Conservation (phyloP, 1,140 invertebrate species). For the Thrips palmi region DNA sequence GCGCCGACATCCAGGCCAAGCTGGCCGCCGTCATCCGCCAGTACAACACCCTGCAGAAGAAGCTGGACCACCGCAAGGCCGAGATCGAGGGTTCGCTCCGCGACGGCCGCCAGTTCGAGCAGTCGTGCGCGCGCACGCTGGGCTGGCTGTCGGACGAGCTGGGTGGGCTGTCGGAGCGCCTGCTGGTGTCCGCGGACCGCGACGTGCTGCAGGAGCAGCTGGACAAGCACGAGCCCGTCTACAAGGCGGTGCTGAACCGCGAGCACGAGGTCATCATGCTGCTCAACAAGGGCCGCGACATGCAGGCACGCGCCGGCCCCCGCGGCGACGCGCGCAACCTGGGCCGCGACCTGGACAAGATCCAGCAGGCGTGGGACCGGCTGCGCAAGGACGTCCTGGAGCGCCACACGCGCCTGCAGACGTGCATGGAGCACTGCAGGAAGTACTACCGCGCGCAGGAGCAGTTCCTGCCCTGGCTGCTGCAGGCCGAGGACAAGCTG, state of each 20-base stretch:
- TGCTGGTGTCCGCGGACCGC: slow-evolving; percentile 69
- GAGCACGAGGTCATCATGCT: slow-evolving; percentile 91
- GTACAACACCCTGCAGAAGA: slow-evolving; percentile 70
- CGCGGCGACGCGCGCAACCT: slow-evolving; percentile 30
- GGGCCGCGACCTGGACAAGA: slow-evolving; percentile 60
- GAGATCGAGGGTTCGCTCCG: slow-evolving; percentile 72
- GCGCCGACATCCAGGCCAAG: slow-evolving; percentile 78
- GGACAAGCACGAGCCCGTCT: slow-evolving; percentile 71
- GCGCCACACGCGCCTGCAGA: slow-evolving; percentile 65
- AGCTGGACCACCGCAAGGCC: slow-evolving; percentile 72
- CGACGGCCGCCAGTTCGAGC: slow-evolving; percentile 71
- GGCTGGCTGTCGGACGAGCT: slow-evolving; percentile 73
- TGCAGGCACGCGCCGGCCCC: slow-evolving; percentile 34
- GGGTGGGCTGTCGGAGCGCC: slow-evolving; percentile 48
- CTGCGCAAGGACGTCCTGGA: slow-evolving; percentile 69
- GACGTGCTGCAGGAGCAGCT: slow-evolving; percentile 71
- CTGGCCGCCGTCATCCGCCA: slow-evolving; percentile 62
- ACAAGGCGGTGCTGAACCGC: slow-evolving; percentile 69
- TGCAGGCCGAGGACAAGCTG: slow-evolving; percentile 69
- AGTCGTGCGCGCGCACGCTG: slow-evolving; percentile 64
- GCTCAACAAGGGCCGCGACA: slow-evolving; percentile 72
- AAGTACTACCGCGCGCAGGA: slow-evolving; percentile 75
- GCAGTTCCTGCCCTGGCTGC: slow-evolving; percentile 72
- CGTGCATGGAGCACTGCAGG: slow-evolving; percentile 78
- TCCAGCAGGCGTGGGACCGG: slow-evolving; percentile 78